Conservation (phyloP, 1,140 invertebrate species). For the Hyphantria cunea region DNA sequence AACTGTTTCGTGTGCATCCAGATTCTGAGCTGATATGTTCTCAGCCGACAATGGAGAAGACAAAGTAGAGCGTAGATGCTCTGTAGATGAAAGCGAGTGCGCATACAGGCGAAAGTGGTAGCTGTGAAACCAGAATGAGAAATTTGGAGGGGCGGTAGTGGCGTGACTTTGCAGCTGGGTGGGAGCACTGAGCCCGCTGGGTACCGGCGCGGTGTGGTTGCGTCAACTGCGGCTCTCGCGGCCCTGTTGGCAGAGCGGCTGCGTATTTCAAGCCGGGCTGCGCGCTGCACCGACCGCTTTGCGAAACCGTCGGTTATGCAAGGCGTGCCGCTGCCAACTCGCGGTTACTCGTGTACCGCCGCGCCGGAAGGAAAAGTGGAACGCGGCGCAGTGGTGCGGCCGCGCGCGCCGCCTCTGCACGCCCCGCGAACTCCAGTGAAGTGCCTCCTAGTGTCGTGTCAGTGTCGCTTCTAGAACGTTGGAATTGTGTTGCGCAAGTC, state of each 20-base stretch:
- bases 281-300: slow-evolving; percentile 70
- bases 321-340: slow-evolving; percentile 76
- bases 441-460: slow-evolving; percentile 72
- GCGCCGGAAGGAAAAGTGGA: slow-evolving; percentile 81
- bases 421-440: slow-evolving; percentile 63
- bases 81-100: slow-evolving; percentile 65
- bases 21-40: slow-evolving; percentile 8
- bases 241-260: slow-evolving; percentile 54
- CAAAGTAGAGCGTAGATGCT: slow-evolving; percentile 46
- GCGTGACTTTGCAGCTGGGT: neutral
- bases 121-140: slow-evolving; percentile 60
- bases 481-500: slow-evolving; percentile 74
- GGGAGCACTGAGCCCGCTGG: slow-evolving; percentile 32
- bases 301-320: slow-evolving; percentile 77
- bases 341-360: slow-evolving; percentile 67
- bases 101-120: slow-evolving; percentile 68
- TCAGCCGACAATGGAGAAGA: slow-evolving; percentile 1
- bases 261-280: slow-evolving; percentile 72
- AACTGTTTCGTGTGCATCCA: slow-evolving; percentile 4
- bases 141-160: slow-evolving; percentile 40
- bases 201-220: slow-evolving; percentile 41
- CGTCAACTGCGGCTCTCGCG: slow-evolving; percentile 47
- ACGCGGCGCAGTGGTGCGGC: slow-evolving; percentile 74
- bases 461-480: slow-evolving; percentile 77
- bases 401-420: slow-evolving; percentile 74